These are phyloP conservation scores for Cotesia congregata DNA, from an alignment of 2,888 invertebrate species.

Conservation along the genomic window DNA sequence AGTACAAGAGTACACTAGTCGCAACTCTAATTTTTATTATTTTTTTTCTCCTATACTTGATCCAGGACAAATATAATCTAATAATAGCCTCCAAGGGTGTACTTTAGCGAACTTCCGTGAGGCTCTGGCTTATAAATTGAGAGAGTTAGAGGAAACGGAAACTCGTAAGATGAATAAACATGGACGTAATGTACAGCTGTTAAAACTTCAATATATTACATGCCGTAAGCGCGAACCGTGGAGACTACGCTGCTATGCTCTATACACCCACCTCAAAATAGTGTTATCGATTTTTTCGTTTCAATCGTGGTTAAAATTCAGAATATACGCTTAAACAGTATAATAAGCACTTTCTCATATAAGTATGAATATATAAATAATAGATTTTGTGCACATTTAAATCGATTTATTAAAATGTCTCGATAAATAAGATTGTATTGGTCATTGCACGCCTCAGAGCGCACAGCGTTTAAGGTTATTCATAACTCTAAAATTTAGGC, in stretches of 20 bases:
- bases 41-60: not conserved
- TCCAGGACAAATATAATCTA: conserved; percentile 40
- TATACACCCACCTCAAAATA: conserved; percentile 14
- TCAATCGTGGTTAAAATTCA: no score
- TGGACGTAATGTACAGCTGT: conserved; percentile 50
- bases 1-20: conserved; percentile 11
- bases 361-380: no score
- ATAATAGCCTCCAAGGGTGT: conserved; percentile 50
- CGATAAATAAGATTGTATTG: no score
- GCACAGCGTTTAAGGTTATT: no score
- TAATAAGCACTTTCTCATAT: no score
- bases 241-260: not conserved
- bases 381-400: no score
- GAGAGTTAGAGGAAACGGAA: conserved; percentile 52
- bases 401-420: no score
- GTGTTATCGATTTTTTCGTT: no score
- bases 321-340: no score
- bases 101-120: conserved; percentile 55
- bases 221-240: no score
- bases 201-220: conserved; percentile 45
- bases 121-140: conserved; percentile 40
- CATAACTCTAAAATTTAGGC: no score
- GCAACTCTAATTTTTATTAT: not conserved
- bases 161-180: conserved; percentile 52
- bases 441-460: no score